Conservation (phyloP, 2,888 invertebrate genomes). For the Brachyptera risi region DNA sequence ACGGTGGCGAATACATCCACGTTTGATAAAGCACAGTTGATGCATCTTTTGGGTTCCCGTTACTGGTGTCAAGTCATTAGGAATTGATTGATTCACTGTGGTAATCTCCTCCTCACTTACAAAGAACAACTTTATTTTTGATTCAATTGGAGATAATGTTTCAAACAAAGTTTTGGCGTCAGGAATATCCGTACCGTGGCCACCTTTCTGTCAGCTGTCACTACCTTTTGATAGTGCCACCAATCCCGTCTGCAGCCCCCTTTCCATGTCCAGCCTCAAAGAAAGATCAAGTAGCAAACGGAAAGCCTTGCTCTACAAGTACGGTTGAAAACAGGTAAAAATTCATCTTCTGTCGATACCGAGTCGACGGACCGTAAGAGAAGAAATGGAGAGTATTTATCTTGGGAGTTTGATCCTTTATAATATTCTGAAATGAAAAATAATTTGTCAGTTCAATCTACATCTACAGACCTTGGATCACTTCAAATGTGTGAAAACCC, state of each 20-base stretch:
- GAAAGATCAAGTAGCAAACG: conserved; percentile 38
- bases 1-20: no score
- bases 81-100: neutral
- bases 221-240: conserved; percentile 38
- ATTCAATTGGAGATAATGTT: neutral
- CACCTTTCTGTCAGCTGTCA: conserved; percentile 32
- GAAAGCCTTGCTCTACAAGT: no score
- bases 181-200: neutral
- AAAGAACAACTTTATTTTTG: neutral
- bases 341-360: conserved; percentile 11
- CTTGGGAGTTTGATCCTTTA: neutral
- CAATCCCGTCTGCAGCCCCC: conserved; percentile 40
- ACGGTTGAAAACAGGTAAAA: conserved; percentile 3
- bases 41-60: neutral
- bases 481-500: no score
- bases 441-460: no score
- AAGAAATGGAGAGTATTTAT: conserved; percentile 7
- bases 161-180: neutral
- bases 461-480: no score
- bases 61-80: neutral
- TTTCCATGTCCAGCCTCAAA: conserved; percentile 42
- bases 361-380: conserved; percentile 16
- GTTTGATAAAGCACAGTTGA: no score
- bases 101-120: neutral
- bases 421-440: no score